phyloP scores from a whole-genome alignment of 92 coral and sea anemone genomes.

The Epizoanthus stellaris region DNA sequence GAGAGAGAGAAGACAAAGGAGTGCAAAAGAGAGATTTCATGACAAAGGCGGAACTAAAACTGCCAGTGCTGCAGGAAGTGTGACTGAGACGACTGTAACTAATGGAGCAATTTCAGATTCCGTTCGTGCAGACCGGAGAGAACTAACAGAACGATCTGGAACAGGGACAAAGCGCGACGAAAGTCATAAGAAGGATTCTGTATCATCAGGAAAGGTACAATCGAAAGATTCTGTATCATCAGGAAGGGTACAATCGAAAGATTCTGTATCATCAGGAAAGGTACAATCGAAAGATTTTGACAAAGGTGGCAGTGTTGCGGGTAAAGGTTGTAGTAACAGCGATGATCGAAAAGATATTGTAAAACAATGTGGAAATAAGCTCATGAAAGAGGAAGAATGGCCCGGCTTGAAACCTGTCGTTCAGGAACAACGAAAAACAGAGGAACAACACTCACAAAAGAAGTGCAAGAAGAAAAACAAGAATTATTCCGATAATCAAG shows the following conservation, averaged over 20 bases:
- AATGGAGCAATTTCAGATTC: neutral
- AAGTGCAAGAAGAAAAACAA: conserved; percentile 8
- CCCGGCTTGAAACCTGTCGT: neutral
- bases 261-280: neutral
- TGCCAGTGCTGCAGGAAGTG: neutral
- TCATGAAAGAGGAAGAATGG: conserved; percentile 11
- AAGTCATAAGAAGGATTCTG: neutral
- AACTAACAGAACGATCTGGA: too few species aligned
- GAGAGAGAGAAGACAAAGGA: conserved; percentile 6
- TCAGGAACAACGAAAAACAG: neutral
- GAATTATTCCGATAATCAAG: neutral
- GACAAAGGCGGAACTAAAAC: neutral
- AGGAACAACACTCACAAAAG: neutral
- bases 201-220: neutral
- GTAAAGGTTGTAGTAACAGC: neutral
- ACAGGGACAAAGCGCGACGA: too few species aligned
- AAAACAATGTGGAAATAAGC: neutral
- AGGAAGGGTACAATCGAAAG: neutral
- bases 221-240: neutral
- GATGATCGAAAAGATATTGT: neutral
- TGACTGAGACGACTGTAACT: neutral
- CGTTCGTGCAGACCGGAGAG: too few species aligned
- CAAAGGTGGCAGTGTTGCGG: neutral
- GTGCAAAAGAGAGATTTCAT: neutral
- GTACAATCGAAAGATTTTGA: neutral